A percentile compares a stretch with the other conserved stretches of the same genome.
These are phyloP conservation scores for Amphiprion percula DNA, from an alignment of 2,113 vertebrate species.

Conservation along the genomic window DNA sequence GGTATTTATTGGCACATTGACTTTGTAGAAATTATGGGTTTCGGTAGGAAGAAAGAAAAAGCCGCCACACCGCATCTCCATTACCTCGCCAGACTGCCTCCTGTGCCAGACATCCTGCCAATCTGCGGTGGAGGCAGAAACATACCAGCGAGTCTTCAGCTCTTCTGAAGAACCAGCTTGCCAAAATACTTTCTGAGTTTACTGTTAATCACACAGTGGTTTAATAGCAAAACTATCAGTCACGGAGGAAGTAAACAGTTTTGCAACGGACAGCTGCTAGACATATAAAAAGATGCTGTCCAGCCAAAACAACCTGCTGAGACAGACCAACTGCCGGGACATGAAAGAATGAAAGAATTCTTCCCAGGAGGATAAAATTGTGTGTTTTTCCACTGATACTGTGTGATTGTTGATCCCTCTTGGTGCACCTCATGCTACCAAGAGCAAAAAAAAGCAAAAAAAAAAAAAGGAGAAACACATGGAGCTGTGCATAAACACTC, in stretches of 20 bases:
- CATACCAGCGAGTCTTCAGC: conserved; percentile 2
- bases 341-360: conserved; percentile 27
- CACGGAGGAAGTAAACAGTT: conserved; percentile 57
- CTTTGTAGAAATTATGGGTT: background rate
- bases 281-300: conserved; percentile 61
- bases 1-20: background rate
- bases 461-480: conserved; percentile 45
- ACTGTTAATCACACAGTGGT: conserved; percentile 28
- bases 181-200: conserved; percentile 9
- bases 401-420: conserved; percentile 30
- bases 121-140: conserved; percentile 27
- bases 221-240: conserved; percentile 43
- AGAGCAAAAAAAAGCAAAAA: conserved; percentile 31
- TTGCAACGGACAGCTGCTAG: conserved; percentile 42
- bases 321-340: conserved; percentile 31
- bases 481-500: conserved; percentile 32
- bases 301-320: conserved; percentile 72
- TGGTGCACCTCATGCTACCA: background rate
- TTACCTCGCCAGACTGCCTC: conserved; percentile 29
- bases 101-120: conserved; percentile 61
- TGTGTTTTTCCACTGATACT: conserved; percentile 45
- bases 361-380: conserved; percentile 20
- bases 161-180: conserved; percentile 6
- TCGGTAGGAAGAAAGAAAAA: conserved; percentile 20
- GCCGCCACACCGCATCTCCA: background rate